These are phyloP conservation scores for Podotricha telesiphe DNA, from an alignment of 2,888 invertebrate genomes.

Conservation along the genomic window DNA sequence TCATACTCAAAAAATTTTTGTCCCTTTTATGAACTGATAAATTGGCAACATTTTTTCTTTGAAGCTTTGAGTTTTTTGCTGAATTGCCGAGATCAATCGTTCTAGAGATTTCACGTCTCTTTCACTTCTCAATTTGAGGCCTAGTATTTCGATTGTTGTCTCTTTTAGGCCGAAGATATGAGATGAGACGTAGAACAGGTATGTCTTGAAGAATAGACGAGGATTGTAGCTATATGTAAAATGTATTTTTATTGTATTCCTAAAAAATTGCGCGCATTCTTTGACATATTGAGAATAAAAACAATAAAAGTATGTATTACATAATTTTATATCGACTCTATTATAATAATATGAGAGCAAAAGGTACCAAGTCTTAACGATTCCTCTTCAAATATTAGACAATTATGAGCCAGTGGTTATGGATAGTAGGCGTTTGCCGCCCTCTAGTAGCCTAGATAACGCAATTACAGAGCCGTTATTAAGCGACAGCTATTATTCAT, in stretches of 20 bases:
- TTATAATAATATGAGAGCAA: constrained; percentile 11
- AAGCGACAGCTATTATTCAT: constrained; percentile 77
- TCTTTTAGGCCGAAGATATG: constrained; percentile 44
- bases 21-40: constrained; percentile 75
- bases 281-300: neutral
- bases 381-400: constrained; percentile 55
- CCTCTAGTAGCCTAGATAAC: constrained; percentile 72
- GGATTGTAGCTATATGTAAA: no score
- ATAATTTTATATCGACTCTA: neutral
- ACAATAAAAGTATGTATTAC: neutral
- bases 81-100: constrained; percentile 81
- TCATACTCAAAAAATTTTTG: constrained; percentile 46
- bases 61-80: constrained; percentile 68
- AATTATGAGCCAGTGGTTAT: constrained; percentile 76
- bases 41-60: constrained; percentile 72
- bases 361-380: constrained; percentile 21
- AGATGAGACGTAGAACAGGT: constrained; percentile 39
- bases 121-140: constrained; percentile 51
- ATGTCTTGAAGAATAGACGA: neutral
- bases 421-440: constrained; percentile 67
- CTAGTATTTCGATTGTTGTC: constrained; percentile 42
- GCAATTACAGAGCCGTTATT: constrained; percentile 76
- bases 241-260: neutral
- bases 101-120: constrained; percentile 62
- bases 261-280: neutral